These are phyloP conservation scores for Athene cunicularia DNA, from an alignment of 2,113 vertebrate species.

Conservation along the genomic window DNA sequence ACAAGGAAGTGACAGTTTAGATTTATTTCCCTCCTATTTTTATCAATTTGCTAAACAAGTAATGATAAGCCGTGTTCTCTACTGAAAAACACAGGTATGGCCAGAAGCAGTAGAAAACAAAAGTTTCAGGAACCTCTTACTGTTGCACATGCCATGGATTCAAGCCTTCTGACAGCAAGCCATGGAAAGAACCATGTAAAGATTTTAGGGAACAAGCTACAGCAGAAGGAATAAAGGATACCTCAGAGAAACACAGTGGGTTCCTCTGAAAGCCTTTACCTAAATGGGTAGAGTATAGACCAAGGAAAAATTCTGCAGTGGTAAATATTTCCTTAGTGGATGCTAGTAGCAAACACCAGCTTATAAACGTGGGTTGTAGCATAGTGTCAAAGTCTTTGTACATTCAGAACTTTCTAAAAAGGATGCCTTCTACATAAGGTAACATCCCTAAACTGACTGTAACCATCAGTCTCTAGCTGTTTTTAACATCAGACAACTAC, in stretches of 20 bases:
- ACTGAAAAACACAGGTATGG: neutral
- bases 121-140: neutral
- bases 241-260: neutral
- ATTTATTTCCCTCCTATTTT: neutral
- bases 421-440: accelerated
- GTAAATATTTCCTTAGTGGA: neutral
- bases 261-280: neutral
- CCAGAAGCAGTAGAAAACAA: neutral
- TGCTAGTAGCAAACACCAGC: neutral
- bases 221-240: neutral
- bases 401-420: neutral
- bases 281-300: neutral
- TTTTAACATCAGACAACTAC: neutral
- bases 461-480: neutral
- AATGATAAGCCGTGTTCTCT: neutral
- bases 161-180: neutral
- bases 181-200: neutral
- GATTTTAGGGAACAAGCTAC: neutral
- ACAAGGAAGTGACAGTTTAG: neutral
- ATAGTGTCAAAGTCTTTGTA: neutral
- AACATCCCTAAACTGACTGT: neutral
- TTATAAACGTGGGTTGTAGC: neutral
- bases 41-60: neutral
- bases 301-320: neutral
- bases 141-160: neutral